Base-by-base conservation (phyloP, 2,888 invertebrate genomes). In the Desoria tigrina region DNA sequence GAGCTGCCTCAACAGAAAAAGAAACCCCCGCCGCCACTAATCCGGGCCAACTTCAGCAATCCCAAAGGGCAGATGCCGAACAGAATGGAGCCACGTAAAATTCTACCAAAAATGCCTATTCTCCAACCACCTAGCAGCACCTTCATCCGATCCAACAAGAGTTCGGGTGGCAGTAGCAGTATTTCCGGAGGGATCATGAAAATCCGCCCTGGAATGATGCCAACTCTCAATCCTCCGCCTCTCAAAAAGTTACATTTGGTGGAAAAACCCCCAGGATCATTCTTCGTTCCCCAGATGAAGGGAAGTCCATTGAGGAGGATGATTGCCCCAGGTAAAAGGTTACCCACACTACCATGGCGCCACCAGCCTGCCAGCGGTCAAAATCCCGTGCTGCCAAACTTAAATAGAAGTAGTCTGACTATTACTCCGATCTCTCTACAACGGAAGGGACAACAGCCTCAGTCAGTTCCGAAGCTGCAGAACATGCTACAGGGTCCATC, bases 11-110 rank as follows among this genome's bases (percentile, higher is more conserved):
- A 16, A 39, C 9, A 39, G 16, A 16, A 16, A 1, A 61, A 61
- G 18, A 61, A 61, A 14, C 61, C 61, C 11, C 61, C 61, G 14
- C 61, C 61, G 9, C 61, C 61, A 42, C 53, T 61, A 14, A 53
- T 61, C 11, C 53, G 61, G 1, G 61, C 61, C 2, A 61, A 54
- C 51, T 61, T 61, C 39, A n/a, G n/a, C n/a, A n/a, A n/a, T 32
- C 45, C 45, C 45, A 45, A 45, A 16, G 45, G 45, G 9, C n/a
- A 6, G 6, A 16, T 21, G n/a, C 6, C 6, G 4, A 45, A 6
- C n/a, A 18, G 6, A 18, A 45, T 45, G 45, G 45, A 21, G n/a
- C n/a, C n/a, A 45, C 45, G 45, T 18, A 45, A 45, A n/a, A 21
- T 45, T 6, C n/a, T 45, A 6, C 45, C 45, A 6, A 45, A 45